phyloP scores from a whole-genome alignment of 2,113 vertebrate species.

The Chinchilla lanigera region DNA sequence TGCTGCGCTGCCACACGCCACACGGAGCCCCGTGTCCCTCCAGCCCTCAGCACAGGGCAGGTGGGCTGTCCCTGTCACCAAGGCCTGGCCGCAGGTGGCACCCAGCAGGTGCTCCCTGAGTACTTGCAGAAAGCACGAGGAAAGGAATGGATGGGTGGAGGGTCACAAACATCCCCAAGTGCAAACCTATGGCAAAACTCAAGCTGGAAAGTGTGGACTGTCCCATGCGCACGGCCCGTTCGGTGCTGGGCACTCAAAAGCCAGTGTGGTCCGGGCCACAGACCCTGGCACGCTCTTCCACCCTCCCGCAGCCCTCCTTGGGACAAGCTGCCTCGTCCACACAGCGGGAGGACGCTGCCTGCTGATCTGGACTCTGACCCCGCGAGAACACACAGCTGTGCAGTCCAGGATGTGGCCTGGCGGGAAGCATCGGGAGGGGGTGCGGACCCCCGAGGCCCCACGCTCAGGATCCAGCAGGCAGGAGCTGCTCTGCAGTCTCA shows the following conservation, averaged over 20 bases:
- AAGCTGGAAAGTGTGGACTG: not conserved
- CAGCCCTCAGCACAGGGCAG: not conserved
- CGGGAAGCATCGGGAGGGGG: not conserved
- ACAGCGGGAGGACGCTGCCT: not conserved
- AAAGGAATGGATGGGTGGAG: not conserved
- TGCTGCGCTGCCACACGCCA: no score
- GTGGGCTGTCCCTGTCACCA: no score
- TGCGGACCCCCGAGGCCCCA: no score
- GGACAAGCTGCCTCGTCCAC: not conserved
- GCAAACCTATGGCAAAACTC: not conserved
- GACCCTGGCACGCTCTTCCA: not conserved
- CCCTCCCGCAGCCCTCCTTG: not conserved
- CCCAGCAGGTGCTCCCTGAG: not conserved
- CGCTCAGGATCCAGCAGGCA: not conserved
- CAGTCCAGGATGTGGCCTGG: not conserved
- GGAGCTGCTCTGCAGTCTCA: not conserved
- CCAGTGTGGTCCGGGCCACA: not conserved
- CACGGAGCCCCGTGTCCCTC: no score
- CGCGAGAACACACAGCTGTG: not conserved
- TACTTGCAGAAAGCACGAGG: not conserved
- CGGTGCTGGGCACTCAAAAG: not conserved
- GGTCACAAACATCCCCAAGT: not conserved
- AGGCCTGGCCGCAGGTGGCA: not conserved
- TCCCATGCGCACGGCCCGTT: not conserved
- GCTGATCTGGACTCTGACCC: conserved; percentile 12